phyloP scores from a whole-genome alignment of 2,113 vertebrate genomes.

The Xenopus laevis region DNA sequence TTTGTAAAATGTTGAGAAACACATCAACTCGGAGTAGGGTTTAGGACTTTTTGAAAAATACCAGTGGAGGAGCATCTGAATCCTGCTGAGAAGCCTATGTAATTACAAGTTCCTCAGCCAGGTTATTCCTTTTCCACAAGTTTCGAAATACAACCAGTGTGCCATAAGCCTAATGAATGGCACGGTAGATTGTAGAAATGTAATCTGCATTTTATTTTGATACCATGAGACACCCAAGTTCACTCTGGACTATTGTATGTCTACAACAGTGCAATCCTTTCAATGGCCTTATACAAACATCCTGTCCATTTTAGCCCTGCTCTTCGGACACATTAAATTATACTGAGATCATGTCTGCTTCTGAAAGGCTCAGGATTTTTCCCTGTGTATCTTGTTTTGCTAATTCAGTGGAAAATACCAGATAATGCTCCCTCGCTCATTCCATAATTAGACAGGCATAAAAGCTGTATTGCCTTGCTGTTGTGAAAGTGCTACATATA shows the following conservation, averaged over 20 bases:
- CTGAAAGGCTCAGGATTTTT: constrained; percentile 39
- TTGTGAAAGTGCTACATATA: constrained; percentile 53
- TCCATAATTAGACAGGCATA: constrained; percentile 53
- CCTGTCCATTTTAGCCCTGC: constrained; percentile 46
- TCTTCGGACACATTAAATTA: constrained; percentile 39
- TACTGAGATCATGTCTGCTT: constrained; percentile 48
- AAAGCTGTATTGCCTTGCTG: constrained; percentile 48
- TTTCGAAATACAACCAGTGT: too few species aligned
- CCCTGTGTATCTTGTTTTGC: constrained; percentile 57
- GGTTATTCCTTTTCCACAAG: too few species aligned
- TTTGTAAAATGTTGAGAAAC: too few species aligned
- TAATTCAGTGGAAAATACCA: constrained; percentile 62
- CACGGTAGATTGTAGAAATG: not conserved
- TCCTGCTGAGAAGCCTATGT: too few species aligned
- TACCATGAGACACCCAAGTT: constrained; percentile 3
- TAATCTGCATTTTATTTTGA: constrained; percentile 18
- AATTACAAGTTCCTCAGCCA: too few species aligned
- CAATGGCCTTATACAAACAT: constrained; percentile 44
- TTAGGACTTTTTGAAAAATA: too few species aligned
- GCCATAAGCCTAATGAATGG: too few species aligned
- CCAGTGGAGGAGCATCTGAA: too few species aligned
- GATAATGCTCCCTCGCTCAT: constrained; percentile 49
- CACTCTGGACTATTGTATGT: constrained; percentile 15
- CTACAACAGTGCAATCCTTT: constrained; percentile 15
- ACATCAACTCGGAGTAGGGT: too few species aligned